These are phyloP conservation scores for Amniataba percoides DNA, from an alignment of 2,797 vertebrate genomes.

Conservation along the genomic window DNA sequence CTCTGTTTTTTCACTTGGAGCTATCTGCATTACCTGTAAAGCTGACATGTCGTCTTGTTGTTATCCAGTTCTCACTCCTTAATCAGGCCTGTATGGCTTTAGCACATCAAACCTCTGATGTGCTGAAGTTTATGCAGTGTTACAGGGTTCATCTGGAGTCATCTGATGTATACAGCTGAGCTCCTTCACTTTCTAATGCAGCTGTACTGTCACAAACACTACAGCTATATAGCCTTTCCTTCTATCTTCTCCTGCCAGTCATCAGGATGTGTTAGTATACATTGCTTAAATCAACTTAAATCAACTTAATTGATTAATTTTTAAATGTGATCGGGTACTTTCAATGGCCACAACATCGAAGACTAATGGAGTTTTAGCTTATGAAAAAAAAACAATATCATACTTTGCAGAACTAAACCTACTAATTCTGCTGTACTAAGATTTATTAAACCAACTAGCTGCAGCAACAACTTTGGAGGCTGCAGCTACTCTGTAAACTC, in stretches of 20 bases:
- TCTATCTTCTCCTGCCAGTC: too few relatives aligned
- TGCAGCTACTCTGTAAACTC: constrained; percentile 11
- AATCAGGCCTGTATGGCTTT: neutral
- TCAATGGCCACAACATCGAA: neutral
- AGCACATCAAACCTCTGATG: neutral
- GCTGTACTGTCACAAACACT: neutral
- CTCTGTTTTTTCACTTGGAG: neutral
- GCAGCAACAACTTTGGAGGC: constrained; percentile 4
- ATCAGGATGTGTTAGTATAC: neutral
- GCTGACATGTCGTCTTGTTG: neutral
- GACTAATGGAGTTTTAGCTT: neutral
- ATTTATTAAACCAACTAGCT: constrained; percentile 15
- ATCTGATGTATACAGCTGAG: neutral
- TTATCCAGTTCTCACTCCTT: neutral
- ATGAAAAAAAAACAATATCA: neutral
- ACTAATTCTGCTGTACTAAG: constrained; percentile 1
- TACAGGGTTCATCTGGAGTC: constrained; percentile 17
- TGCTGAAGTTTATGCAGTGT: constrained; percentile 10
- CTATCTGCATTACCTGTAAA: constrained; percentile 1
- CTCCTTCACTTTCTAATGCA: constrained; percentile 3
- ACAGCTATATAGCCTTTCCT: too few relatives aligned
- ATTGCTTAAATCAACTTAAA: neutral
- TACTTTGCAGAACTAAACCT: neutral
- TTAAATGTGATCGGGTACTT: neutral
- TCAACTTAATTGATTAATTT: neutral